Evolutionary conservation across 2,888 invertebrate genomes (phyloP).

Genomic region (Graphium colonna): DNA sequence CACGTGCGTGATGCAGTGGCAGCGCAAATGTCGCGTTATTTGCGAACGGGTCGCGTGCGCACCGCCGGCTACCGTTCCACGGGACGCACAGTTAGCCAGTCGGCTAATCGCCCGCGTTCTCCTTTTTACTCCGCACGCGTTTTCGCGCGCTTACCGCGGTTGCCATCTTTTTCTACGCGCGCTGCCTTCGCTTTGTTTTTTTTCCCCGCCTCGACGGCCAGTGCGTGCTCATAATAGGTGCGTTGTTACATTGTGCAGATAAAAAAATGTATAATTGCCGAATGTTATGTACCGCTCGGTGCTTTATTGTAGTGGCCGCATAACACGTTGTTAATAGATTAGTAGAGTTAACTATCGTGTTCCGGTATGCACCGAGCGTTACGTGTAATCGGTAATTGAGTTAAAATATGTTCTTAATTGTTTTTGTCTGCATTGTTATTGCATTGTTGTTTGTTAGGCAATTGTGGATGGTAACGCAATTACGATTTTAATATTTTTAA

Average conservation of each 20-base stretch:
- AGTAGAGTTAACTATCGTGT: not conserved
- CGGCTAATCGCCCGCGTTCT: slow-evolving; percentile 50
- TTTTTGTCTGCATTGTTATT: not conserved
- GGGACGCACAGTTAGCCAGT: slow-evolving; percentile 29
- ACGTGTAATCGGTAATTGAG: not conserved
- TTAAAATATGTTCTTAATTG: not conserved
- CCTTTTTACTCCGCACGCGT: slow-evolving; percentile 27
- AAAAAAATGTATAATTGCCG: not conserved
- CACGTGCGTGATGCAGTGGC: slow-evolving; percentile 34
- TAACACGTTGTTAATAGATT: not conserved
- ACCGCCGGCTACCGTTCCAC: slow-evolving; percentile 53
- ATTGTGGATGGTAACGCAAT: no score
- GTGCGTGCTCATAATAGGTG: slow-evolving; percentile 41
- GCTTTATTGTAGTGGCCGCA: not conserved
- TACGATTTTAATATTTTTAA: no score
- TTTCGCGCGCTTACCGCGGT: slow-evolving; percentile 7
- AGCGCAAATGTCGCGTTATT: slow-evolving; percentile 69
- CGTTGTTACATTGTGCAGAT: slow-evolving; percentile 17
- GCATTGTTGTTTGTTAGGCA: not conserved
- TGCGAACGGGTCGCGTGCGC: slow-evolving; percentile 56
- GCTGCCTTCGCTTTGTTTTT: slow-evolving; percentile 24
- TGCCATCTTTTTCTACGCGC: slow-evolving; percentile 14
- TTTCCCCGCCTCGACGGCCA: slow-evolving; percentile 35
- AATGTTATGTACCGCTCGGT: not conserved
- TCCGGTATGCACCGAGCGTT: not conserved